A percentile compares a stretch with the other conserved stretches of the same genome.
These are phyloP conservation scores for Lithophane socia DNA, from an alignment of 2,888 invertebrate species.

Conservation along the genomic window DNA sequence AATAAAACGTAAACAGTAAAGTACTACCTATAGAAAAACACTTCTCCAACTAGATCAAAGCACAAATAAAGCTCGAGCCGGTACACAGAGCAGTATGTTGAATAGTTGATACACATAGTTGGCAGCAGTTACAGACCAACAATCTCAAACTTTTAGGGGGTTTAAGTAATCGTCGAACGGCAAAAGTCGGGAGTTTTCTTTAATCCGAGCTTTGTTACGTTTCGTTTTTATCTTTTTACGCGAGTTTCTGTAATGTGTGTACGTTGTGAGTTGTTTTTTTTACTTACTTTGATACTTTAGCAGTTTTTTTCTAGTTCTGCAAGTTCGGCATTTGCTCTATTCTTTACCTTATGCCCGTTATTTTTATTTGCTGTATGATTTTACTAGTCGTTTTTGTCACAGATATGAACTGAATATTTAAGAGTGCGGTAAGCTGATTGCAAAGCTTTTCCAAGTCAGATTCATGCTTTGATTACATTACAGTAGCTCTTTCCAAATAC, in stretches of 20 bases:
- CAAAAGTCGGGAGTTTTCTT: constrained; percentile 55
- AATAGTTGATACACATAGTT: constrained; percentile 54
- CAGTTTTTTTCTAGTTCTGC: constrained; percentile 28
- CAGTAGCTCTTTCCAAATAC: background rate
- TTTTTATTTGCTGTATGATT: background rate
- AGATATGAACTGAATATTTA: background rate
- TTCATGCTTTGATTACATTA: background rate
- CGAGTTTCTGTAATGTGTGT: constrained; percentile 40
- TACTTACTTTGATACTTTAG: constrained; percentile 15
- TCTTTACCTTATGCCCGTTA: background rate
- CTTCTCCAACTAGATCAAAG: constrained; percentile 22
- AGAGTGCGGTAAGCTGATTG: background rate
- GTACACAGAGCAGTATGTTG: constrained; percentile 32
- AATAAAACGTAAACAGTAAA: background rate
- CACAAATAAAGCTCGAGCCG: constrained; percentile 13
- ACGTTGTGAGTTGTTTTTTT: constrained; percentile 23
- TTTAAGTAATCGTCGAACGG: constrained; percentile 63
- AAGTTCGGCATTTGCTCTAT: constrained; percentile 4
- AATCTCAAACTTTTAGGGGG: constrained; percentile 45
- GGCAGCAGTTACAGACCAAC: constrained; percentile 37
- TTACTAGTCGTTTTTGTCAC: background rate
- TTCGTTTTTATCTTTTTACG: constrained; percentile 57
- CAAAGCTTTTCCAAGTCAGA: background rate
- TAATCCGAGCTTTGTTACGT: constrained; percentile 61
- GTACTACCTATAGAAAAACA: background rate